A percentile compares a stretch with the other conserved stretches of the same genome.
These are phyloP conservation scores for Monarcha castaneiventris DNA, from an alignment of 2,113 vertebrate genomes.

Conservation along the genomic window DNA sequence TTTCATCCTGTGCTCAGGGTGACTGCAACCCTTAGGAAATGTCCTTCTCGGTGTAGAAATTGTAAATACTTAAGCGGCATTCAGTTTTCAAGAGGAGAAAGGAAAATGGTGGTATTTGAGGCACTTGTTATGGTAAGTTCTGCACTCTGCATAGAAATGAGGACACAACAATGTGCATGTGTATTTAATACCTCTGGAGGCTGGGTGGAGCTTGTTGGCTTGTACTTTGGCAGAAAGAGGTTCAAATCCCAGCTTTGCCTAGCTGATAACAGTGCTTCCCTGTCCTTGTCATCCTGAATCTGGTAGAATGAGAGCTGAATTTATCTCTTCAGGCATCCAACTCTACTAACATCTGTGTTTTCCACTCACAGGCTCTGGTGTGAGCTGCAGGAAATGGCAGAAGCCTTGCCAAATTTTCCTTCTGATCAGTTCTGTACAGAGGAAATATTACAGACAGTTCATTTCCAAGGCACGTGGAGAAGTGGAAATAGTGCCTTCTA, in stretches of 20 bases:
- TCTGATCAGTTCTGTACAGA: background rate
- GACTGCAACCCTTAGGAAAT: background rate
- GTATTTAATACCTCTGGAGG: background rate
- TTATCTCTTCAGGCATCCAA: background rate
- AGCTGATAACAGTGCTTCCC: background rate
- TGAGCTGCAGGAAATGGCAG: background rate
- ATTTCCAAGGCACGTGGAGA: background rate
- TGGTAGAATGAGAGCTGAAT: background rate
- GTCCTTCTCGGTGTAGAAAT: background rate
- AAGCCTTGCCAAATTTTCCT: background rate
- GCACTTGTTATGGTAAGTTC: background rate
- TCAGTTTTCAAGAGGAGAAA: background rate
- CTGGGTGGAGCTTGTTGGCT: background rate
- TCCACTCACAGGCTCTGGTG: background rate
- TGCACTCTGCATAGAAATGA: background rate
- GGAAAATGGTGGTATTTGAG: background rate
- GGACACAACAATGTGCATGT: background rate
- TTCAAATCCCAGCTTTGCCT: background rate
- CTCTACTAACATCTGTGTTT: background rate
- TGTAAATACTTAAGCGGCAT: background rate
- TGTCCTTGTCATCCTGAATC: constrained; percentile 13
- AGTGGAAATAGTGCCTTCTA: background rate
- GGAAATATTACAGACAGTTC: background rate
- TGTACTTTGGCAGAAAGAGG: background rate
- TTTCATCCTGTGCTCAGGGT: background rate